Evolutionary conservation across 2,888 invertebrate genomes (phyloP).

Genomic region (Drosophila putrida): DNA sequence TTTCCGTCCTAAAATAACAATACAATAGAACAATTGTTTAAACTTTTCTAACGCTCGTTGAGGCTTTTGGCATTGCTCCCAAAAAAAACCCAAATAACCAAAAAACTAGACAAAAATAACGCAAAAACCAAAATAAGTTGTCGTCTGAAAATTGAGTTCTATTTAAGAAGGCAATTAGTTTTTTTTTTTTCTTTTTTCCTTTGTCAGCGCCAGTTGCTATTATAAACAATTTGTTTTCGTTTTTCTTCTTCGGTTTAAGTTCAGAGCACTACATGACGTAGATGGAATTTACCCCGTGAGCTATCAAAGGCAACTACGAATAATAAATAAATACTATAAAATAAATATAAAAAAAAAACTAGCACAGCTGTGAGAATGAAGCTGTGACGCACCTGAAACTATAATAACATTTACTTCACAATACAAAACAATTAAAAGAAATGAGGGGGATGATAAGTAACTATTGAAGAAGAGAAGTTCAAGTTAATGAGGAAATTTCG

Average conservation of each 20-base stretch:
- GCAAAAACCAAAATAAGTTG: slow-evolving; percentile 30
- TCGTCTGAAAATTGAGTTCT: slow-evolving; percentile 41
- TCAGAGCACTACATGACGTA: slow-evolving; percentile 54
- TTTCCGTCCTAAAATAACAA: slow-evolving; percentile 68
- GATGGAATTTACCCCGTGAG: slow-evolving; percentile 57
- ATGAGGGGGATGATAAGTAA: neutral
- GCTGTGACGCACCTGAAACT: slow-evolving; percentile 58
- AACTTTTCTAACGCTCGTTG: slow-evolving; percentile 57
- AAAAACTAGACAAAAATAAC: slow-evolving; percentile 15
- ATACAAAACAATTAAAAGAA: slow-evolving; percentile 4
- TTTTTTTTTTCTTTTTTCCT: slow-evolving; percentile 1
- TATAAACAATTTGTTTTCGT: slow-evolving; percentile 11
- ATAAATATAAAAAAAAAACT: slow-evolving; percentile 17
- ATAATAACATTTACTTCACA: neutral
- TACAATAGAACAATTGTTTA: slow-evolving; percentile 81
- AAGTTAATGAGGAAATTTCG: too few species aligned
- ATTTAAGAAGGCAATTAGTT: slow-evolving; percentile 34
- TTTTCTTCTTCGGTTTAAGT: slow-evolving; percentile 10
- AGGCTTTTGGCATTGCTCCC: slow-evolving; percentile 71
- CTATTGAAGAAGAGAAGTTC: too few species aligned
- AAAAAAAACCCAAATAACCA: slow-evolving; percentile 27
- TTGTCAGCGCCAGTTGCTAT: slow-evolving; percentile 3
- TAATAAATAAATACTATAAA: neutral
- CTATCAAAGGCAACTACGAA: slow-evolving; percentile 5
- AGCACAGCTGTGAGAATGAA: slow-evolving; percentile 56